Base-by-base conservation (phyloP, 1,140 invertebrate species). In the Conus betulinus region DNA sequence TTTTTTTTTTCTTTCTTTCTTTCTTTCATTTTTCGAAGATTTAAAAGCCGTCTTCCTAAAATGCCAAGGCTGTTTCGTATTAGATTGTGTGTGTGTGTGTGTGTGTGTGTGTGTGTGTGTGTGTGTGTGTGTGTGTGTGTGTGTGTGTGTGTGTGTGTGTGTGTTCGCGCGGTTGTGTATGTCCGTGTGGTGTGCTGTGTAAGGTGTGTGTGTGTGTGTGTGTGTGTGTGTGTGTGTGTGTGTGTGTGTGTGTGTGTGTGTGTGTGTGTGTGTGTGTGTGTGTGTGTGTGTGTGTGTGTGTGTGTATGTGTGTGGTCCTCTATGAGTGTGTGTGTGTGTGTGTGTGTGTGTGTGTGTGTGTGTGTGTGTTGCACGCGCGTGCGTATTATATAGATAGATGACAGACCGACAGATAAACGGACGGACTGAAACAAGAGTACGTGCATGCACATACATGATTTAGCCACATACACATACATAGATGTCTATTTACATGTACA, bases 71-170 rank as follows among this genome's bases (percentile, higher is more conserved):
- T 39, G 39, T 39, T 39, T 39, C 39, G 39, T 3, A 39, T 39
- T 39, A 39, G 39, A 39, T n/a, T 81, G 78, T 81, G 78, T 81
- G 78, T 81, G 25, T 81, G 25, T 81, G 25, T 81, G 25, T 81
- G 25, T 81, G 25, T 81, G 25, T 81, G 78, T 81, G 25, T 53
- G 78, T 81, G 25, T 53, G 25, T 81, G 39, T 52, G 25, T 81
- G 78, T 13, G 25, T 51, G 25, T 81, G 39, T 13, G 25, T 81
- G 78, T 81, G 78, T 53, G 25, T 51, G 10, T 53, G 10, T 81
- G 78, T 81, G 25, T 81, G 25, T 81, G 39, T 81, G n/a, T 81
- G 25, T 81, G 78, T 81, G 25, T 81, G 2, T 81, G 5, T 81
- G 25, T 81, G 78, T 81, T 4, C 25, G 78, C 51, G 25, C 51